Evolutionary conservation across 2,888 invertebrate species (phyloP), one percentile per base, ranked within the genome.

Genomic region (Malthinus seriepunctatus): DNA sequence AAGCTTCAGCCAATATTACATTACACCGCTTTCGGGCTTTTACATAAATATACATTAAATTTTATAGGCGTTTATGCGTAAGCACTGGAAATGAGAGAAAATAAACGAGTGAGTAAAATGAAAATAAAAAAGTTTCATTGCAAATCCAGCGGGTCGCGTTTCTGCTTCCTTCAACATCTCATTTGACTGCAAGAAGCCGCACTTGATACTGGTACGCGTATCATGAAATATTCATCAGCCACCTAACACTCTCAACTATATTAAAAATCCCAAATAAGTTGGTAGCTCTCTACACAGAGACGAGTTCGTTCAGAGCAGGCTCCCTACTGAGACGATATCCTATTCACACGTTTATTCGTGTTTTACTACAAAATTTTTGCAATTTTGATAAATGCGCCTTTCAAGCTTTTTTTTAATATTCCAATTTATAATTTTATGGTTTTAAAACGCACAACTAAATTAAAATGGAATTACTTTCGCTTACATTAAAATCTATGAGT

Each of bases 191-290:
- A 67, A 65, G 65, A 60, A 72, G 71, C 70, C 71, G 70, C 70
- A 73, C 73, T 76, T 75, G 74, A 74, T 76, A 75, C 74, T 71
- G 73, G 69, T 73, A 72, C 73, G 75, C 74, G 76, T 75, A 77
- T 78, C 79, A 79, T 79, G 79, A 78, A 78, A 78, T 79, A 79
- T 79, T 79, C 79, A 79, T 79, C 76, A 76, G 72, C 69, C 70
- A 73, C 71, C 75, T 73, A 76, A 77, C 76, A 76, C 77, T 77
- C 75, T 77, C 75, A 73, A 73, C 76, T 77, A 78, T 79, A 78
- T 78, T 78, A 79, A 78, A 79, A 78, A 76, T 75, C 76, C 75
- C 75, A 77, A 77, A 77, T 77, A 77, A 77, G 73, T 76, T 73
- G 72, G 70, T 66, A 66, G 71, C 56, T 51, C 23, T 23, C 59